A percentile compares a stretch with the other conserved stretches of the same genome.
Conservation (phyloP, 2,113 vertebrate species). For the Rynchops niger region DNA sequence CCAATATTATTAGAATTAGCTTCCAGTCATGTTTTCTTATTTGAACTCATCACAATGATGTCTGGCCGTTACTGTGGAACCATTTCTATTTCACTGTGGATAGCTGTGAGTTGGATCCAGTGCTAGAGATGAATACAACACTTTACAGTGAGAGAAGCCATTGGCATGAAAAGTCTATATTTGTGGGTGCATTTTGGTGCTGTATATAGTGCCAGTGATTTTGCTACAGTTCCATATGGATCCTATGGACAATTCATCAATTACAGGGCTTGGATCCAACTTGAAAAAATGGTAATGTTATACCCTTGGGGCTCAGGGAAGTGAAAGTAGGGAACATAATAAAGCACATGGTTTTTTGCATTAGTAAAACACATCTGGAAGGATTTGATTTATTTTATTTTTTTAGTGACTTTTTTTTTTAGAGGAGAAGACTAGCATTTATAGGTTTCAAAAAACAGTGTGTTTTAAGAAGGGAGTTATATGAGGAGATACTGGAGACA, state of each 20-base stretch:
- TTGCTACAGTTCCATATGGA: neutral
- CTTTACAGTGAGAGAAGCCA: neutral
- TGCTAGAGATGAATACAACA: accelerated
- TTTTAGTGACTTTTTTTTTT: neutral
- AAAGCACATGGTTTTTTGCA: neutral
- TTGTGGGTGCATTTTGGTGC: neutral
- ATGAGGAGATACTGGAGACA: neutral
- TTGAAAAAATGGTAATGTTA: neutral
- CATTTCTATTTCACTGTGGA: neutral
- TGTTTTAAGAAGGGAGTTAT: neutral
- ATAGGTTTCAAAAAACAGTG: neutral
- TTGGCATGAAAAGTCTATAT: neutral
- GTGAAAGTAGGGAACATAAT: neutral
- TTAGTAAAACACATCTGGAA: conserved; percentile 8
- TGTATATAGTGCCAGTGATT: neutral
- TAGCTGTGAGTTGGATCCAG: neutral
- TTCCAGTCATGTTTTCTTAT: neutral
- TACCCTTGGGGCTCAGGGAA: neutral
- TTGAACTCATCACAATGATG: neutral
- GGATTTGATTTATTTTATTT: neutral
- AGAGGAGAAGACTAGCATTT: neutral
- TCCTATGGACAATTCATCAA: neutral
- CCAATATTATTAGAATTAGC: neutral
- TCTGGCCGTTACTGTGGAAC: neutral
- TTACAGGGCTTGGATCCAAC: neutral